Evolutionary conservation across 23 tunicate species (phyloP), one percentile per base, ranked within the genome.

Genomic region (Halocynthia aurantium): DNA sequence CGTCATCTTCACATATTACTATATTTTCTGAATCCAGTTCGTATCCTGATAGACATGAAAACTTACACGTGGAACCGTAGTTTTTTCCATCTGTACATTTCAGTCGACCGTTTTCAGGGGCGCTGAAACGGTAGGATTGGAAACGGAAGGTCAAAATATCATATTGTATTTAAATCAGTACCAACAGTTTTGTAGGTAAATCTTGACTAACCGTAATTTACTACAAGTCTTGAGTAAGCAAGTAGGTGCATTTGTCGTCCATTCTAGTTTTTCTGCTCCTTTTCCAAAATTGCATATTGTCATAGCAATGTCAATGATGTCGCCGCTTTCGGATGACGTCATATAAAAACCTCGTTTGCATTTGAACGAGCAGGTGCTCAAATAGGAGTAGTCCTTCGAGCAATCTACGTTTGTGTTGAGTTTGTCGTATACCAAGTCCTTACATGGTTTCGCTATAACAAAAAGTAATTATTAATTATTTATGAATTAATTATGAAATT

Each of bases 321-420:
- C 76, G 58, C 57, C 76, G 49, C 76, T 53, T 10, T 21, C 51
- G 0, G 76, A 54, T 8, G 76, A 71, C 8, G 57, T 53, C 76
- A 71, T 71, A 54, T 71, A 71, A 22, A 44, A 22, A 10, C 76
- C 76, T 71, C 51, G 51, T 15, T 71, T 71, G n/a, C 76, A 71
- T 8, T 40, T 51, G 57, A 71, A 71, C 19, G 76, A 44, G 6
- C 76, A 71, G 18, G 51, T 50, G 49, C 76, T 71, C 51, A 17
- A n/a, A 15, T 0, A 71, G 18, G 57, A 10, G 19, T 71, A 21
- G 49, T 15, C 76, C 13, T 51, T 21, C 10, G 76, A 44, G 58
- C 76, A 71, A 10, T 11, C 12, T 2, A 71, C 9, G 49, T 71
- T 52, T 10, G 76, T 71, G 11, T 53, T 71, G 6, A 54, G 76